Base-by-base conservation (phyloP, 2,797 vertebrate genomes). In the Mus caroli region DNA sequence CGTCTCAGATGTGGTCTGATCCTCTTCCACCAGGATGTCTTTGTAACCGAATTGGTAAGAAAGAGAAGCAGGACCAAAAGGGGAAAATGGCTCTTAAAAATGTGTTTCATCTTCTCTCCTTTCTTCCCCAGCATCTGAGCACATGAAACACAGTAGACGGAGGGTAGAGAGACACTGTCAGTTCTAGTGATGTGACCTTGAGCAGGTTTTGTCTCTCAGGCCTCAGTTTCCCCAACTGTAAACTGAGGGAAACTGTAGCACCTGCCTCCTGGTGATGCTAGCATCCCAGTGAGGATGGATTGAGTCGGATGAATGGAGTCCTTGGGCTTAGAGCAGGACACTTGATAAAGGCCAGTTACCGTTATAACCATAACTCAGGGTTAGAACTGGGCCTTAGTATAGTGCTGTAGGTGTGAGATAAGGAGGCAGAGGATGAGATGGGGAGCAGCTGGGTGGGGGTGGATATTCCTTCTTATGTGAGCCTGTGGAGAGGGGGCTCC, bases 1-100 rank as follows among this genome's bases (percentile, higher is more conserved):
- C 76, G 60, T 46, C 58, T 84, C 75, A 50, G 43, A 50, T 50
- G 14, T 3, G 37, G 22, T 89, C 85, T 15, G 28, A 64, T 79
- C 85, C 73, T 88, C 28, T 88, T 17, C 69, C 64, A 85, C 34
- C 0, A 28, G 3, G 6, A 3, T 76, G 50, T 83, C 17, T 96
- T 95, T 78, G 75, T 90, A 77, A 92, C 60, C 67, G 84, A 14
- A 2, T 62, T 94, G 86, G 60, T 88, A 79, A 95, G 64, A 94
- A 91, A 93, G 67, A 67, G 82, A 87, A 75, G 75, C 56, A 1
- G 19, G 64, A 13, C 52, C 77, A 22, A 54, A 60, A 84, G 52
- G 86, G 67, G 52, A 52, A 58, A 85, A 62, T 75, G 50, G 40
- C 34, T 26, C 85, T 94, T 88, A 67, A 95, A 75, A 76, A 73